Evolutionary conservation across 2,113 vertebrate genomes (phyloP).

Genomic region (Chaetorhynchus papuensis): DNA sequence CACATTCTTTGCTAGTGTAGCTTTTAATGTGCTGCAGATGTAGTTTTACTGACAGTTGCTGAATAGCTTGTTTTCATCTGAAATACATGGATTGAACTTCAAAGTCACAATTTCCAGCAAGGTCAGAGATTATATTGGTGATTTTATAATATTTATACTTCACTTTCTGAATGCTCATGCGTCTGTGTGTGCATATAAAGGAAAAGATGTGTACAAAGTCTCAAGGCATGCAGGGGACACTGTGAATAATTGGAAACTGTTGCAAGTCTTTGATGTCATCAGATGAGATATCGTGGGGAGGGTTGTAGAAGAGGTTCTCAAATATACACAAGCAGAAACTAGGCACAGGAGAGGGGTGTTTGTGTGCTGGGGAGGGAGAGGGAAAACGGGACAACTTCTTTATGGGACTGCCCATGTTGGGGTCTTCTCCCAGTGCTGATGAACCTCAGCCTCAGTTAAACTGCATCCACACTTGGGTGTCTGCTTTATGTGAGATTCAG

Average conservation of each 20-base stretch:
- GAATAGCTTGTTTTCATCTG: constrained; percentile 33
- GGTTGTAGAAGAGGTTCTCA: not conserved
- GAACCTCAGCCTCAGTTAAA: not conserved
- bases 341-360: not conserved
- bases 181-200: not conserved
- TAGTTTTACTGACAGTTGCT: constrained; percentile 36
- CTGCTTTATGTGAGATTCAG: not conserved
- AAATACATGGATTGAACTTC: constrained; percentile 43
- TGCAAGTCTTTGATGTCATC: not conserved
- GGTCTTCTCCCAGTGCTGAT: not conserved
- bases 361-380: not conserved
- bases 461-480: not conserved
- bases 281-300: not conserved
- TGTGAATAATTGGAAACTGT: not conserved
- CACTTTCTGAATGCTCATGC: not conserved
- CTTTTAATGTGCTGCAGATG: constrained; percentile 58
- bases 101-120: constrained; percentile 36
- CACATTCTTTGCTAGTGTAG: not conserved
- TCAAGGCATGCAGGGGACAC: not conserved
- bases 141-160: constrained; percentile 40
- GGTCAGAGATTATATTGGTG: constrained; percentile 18
- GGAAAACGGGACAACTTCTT: not conserved
- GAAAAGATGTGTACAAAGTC: not conserved
- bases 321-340: not conserved
- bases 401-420: not conserved